Evolutionary conservation across 2,888 invertebrate species (phyloP).

Genomic region (Caenorhabditis angaria): DNA sequence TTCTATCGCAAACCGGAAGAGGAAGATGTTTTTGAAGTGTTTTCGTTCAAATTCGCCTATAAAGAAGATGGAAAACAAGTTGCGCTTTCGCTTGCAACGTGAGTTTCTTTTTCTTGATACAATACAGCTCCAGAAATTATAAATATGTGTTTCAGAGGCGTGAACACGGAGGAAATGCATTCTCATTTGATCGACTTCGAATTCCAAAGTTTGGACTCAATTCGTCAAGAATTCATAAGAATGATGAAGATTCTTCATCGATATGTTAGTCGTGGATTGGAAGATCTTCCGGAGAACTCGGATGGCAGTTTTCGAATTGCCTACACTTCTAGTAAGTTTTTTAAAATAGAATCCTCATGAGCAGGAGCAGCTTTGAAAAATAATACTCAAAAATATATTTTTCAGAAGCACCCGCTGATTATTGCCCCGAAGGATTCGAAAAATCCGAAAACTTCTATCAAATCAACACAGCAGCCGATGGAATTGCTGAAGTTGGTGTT

Average conservation of each 20-base stretch:
- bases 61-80: conserved; percentile 12
- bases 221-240: conserved; percentile 6
- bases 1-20: conserved; percentile 25
- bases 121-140: no score
- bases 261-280: conserved; percentile 13
- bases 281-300: conserved; percentile 12
- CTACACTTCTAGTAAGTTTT: conserved; percentile 18
- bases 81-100: conserved; percentile 17
- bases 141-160: conserved; percentile 8
- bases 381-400: neutral
- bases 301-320: conserved; percentile 33
- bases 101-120: neutral
- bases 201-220: conserved; percentile 9
- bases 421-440: conserved; percentile 18
- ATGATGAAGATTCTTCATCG: conserved; percentile 18
- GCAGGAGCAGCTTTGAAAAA: neutral
- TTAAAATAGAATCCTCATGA: no score
- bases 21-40: conserved; percentile 29
- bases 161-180: conserved; percentile 1
- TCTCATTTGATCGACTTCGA: conserved; percentile 14
- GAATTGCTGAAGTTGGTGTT: conserved; percentile 8
- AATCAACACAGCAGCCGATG: neutral
- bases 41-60: conserved; percentile 21
- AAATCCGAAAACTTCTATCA: conserved; percentile 12
- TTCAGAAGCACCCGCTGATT: conserved; percentile 27